These are phyloP conservation scores for Chesias legatella DNA, from an alignment of 2,888 invertebrate species.

Conservation along the genomic window DNA sequence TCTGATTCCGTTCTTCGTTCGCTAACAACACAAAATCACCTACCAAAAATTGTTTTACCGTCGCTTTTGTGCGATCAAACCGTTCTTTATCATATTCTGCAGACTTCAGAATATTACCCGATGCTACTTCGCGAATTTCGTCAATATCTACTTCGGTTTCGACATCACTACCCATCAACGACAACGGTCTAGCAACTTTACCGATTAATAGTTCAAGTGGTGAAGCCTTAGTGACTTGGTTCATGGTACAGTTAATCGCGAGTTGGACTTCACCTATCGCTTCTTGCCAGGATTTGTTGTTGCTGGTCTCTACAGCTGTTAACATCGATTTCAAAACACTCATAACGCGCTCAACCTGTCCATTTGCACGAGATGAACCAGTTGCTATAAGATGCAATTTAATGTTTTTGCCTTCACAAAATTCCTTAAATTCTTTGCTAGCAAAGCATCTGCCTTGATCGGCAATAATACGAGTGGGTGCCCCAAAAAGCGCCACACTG, in stretches of 20 bases:
- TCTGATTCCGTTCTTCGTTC: not conserved
- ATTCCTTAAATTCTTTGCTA: conserved; percentile 21
- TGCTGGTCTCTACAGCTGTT: not conserved
- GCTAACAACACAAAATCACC: not conserved
- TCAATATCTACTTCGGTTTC: not conserved
- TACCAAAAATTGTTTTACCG: not conserved
- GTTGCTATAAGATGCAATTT: conserved; percentile 29
- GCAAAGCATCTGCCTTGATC: conserved; percentile 21
- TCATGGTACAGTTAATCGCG: conserved; percentile 9
- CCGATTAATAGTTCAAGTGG: conserved; percentile 4
- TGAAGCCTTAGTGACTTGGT: conserved; percentile 2
- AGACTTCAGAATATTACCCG: no score
- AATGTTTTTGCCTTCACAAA: conserved; percentile 20
- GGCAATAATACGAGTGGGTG: conserved; percentile 2
- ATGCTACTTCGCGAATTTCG: not conserved
- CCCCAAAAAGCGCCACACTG: not conserved
- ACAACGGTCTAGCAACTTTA: not conserved
- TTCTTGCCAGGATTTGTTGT: conserved; percentile 1
- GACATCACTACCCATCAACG: not conserved
- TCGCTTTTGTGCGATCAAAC: not conserved
- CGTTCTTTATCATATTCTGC: not conserved
- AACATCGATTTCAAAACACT: conserved; percentile 9
- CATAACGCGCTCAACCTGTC: conserved; percentile 30
- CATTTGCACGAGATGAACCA: conserved; percentile 26
- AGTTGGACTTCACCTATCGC: not conserved